phyloP scores from a whole-genome alignment of 2,113 vertebrate species.

The Perca flavescens region DNA sequence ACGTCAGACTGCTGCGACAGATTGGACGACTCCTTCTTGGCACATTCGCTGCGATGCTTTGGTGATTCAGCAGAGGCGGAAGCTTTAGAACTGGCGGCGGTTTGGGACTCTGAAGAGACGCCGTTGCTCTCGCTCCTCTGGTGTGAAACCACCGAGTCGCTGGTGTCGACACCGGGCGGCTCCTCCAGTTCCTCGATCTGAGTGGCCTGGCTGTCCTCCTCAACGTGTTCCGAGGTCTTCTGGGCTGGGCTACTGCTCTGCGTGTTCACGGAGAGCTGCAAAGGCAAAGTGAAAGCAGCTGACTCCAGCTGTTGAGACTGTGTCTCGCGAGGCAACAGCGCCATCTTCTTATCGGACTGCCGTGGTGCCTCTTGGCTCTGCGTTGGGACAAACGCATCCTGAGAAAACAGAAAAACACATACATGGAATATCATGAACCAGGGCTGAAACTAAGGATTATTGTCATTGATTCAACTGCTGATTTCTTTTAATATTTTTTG shows the following conservation, averaged over 20 bases:
- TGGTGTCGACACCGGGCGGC: slow-evolving; percentile 17
- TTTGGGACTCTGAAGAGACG: slow-evolving; percentile 18
- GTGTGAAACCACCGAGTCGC: slow-evolving; percentile 33
- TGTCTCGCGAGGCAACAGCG: slow-evolving; percentile 29
- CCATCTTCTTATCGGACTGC: slow-evolving; percentile 17
- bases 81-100: slow-evolving; percentile 3
- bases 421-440: background rate
- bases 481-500: too few species aligned
- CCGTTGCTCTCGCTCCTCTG: slow-evolving; percentile 35
- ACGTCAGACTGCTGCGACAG: slow-evolving; percentile 24
- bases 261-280: slow-evolving; percentile 86
- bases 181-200: slow-evolving; percentile 83
- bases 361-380: slow-evolving; percentile 84
- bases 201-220: slow-evolving; percentile 86
- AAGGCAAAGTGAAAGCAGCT: slow-evolving; percentile 64
- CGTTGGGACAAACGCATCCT: slow-evolving; percentile 95
- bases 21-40: slow-evolving; percentile 21
- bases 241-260: slow-evolving; percentile 71
- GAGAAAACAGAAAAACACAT: slow-evolving; percentile 28
- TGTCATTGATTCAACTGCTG: background rate
- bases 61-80: slow-evolving; percentile 12
- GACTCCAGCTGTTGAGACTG: slow-evolving; percentile 59
- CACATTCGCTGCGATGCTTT: slow-evolving; percentile 7
- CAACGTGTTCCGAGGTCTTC: slow-evolving; percentile 42
- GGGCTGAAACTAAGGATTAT: too few species aligned